Conservation (phyloP, 2,888 invertebrate species). For the Lucinisca nassula region DNA sequence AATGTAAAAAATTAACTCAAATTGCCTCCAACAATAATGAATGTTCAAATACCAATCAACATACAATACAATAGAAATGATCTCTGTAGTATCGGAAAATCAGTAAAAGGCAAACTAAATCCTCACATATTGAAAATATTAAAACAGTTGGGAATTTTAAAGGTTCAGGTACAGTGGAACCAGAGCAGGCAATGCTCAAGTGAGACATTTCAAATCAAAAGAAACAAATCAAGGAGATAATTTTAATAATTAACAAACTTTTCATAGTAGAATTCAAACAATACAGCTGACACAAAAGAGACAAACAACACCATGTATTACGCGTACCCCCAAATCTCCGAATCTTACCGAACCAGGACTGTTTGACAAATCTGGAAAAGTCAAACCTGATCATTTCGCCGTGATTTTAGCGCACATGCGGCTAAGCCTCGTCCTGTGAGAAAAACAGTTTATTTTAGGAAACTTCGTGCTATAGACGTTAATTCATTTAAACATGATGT, state of each 20-base stretch:
- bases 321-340: not conserved
- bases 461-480: constrained; percentile 29
- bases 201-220: not conserved
- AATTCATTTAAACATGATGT: constrained; percentile 26
- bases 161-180: not conserved
- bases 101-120: constrained; percentile 1
- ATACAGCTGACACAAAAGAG: not conserved
- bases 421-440: constrained; percentile 41
- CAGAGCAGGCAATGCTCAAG: not conserved
- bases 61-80: not conserved
- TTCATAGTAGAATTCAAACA: not conserved
- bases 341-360: constrained; percentile 30
- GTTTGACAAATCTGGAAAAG: constrained; percentile 38
- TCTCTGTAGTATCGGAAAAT: constrained; percentile 4
- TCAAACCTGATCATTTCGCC: constrained; percentile 45
- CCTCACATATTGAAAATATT: not conserved
- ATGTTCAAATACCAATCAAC: constrained; percentile 6
- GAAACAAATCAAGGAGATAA: constrained; percentile 22
- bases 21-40: not conserved
- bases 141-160: constrained; percentile 20
- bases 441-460: constrained; percentile 39
- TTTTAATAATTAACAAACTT: not conserved
- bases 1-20: not conserved
- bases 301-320: not conserved
- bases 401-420: constrained; percentile 15